Evolutionary conservation across 2,113 vertebrate genomes (phyloP).

Genomic region (Baryphthengus martii): DNA sequence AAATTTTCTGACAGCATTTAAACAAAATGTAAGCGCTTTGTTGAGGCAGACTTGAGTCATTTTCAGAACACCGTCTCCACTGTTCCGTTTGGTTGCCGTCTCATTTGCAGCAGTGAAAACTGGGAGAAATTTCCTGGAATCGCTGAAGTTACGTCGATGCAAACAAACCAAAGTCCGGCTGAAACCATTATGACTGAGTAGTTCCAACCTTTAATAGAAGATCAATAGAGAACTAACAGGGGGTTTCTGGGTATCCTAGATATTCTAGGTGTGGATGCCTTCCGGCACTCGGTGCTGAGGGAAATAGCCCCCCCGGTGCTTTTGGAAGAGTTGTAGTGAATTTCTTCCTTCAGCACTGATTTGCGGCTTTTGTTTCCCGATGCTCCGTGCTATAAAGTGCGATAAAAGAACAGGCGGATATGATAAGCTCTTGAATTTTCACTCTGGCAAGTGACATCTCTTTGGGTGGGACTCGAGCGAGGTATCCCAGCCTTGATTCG

Average conservation of each 20-base stretch:
- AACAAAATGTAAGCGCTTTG: neutral
- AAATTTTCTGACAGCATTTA: conserved; percentile 9
- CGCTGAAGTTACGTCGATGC: neutral
- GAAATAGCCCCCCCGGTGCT: neutral
- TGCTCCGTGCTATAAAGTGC: rapidly evolving
- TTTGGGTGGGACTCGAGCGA: neutral
- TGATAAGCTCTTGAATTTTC: neutral
- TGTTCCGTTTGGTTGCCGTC: neutral
- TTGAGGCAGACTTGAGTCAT: conserved; percentile 1
- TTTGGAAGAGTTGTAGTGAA: neutral
- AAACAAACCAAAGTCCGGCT: neutral
- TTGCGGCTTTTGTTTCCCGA: rapidly evolving
- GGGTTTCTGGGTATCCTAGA: neutral
- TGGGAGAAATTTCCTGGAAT: neutral
- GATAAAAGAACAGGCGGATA: neutral
- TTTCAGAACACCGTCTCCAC: neutral
- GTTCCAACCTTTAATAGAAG: neutral
- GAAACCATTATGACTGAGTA: neutral
- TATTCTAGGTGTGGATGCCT: too few relatives aligned
- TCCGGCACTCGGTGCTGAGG: rapidly evolving
- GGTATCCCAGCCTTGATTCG: neutral
- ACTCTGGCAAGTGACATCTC: neutral
- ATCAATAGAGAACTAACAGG: neutral
- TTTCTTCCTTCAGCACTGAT: neutral
- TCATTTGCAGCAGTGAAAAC: neutral